These are phyloP conservation scores for Clanis bilineata DNA, from an alignment of 2,888 invertebrate species.

Conservation along the genomic window DNA sequence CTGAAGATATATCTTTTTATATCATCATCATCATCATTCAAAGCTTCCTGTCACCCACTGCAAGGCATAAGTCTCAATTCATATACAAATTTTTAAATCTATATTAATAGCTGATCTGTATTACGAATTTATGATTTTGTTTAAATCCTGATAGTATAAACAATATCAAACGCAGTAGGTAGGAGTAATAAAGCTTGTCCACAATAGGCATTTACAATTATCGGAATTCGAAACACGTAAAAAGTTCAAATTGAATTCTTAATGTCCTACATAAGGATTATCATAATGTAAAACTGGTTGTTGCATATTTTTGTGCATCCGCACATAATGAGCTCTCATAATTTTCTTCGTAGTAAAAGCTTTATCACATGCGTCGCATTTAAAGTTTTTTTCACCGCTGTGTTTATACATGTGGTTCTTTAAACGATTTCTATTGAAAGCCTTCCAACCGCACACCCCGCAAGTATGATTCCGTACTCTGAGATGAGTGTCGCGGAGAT, in stretches of 20 bases:
- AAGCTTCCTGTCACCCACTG: no score
- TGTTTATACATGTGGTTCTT: slow-evolving; percentile 78
- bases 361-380: slow-evolving; percentile 68
- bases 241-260: background rate
- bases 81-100: no score
- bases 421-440: slow-evolving; percentile 72
- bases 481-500: slow-evolving; percentile 64
- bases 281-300: slow-evolving; percentile 46
- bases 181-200: background rate
- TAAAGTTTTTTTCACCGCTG: slow-evolving; percentile 74
- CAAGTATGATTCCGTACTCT: slow-evolving; percentile 69
- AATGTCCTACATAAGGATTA: slow-evolving; percentile 47
- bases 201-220: background rate
- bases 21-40: no score
- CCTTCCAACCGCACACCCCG: slow-evolving; percentile 69
- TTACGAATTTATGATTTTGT: no score
- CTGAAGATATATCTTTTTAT: no score
- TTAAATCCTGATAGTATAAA: no score
- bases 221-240: background rate
- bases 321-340: slow-evolving; percentile 64
- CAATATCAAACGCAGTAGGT: no score
- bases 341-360: slow-evolving; percentile 73
- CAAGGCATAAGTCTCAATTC: no score
- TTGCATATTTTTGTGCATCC: slow-evolving; percentile 62
- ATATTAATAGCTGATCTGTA: no score